Base-by-base conservation (phyloP, 1,140 invertebrate genomes). In the Gryon sp. region DNA sequence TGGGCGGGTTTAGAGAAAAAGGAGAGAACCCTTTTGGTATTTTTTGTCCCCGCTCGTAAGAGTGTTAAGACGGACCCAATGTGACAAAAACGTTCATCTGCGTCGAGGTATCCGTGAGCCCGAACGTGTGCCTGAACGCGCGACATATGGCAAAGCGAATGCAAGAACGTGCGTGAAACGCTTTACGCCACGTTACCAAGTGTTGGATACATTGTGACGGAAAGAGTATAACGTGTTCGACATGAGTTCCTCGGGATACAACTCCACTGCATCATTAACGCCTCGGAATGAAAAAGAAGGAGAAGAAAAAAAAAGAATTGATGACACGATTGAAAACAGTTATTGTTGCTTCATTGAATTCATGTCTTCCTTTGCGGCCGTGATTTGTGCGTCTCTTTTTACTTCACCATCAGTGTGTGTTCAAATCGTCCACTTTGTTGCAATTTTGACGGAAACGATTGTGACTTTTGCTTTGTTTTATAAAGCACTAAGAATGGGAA, bases 291-390 rank as follows among this genome's bases (percentile, higher is more conserved):
- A 59, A 60, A 59, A 46, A 26, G 53, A 70, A n/a, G n/a, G 22
- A 28, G n/a, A 70, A 70, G 60, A 70, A 70, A n/a, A 28, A 8
- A 28, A 28, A 70, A 70, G 60, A 70, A 70, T 70, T 70, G 66
- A 70, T 60, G 66, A 60, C 66, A 60, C 36, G 66, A 70, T 70
- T 70, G 66, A 70, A 70, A 52, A 70, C 55, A 60, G 66, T 70
- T 69, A 69, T 69, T 69, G 65, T 63, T 46, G 57, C 46, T 63
- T 57, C 43, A 65, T 63, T 63, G 34, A 73, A 73, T 73, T 63
- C 59, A 38, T 36, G 24, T 60, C 66, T 53, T 70, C 55, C 32
- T 52, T 70, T 48, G 4, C 34, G 20, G 28, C 12, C 34, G 26
- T 38, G 66, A 60, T 52, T 36, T 30, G 40, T 50, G 19, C 19